Base-by-base conservation (phyloP, 2,888 invertebrate species). In the Gymnoscelis rufifasciata region DNA sequence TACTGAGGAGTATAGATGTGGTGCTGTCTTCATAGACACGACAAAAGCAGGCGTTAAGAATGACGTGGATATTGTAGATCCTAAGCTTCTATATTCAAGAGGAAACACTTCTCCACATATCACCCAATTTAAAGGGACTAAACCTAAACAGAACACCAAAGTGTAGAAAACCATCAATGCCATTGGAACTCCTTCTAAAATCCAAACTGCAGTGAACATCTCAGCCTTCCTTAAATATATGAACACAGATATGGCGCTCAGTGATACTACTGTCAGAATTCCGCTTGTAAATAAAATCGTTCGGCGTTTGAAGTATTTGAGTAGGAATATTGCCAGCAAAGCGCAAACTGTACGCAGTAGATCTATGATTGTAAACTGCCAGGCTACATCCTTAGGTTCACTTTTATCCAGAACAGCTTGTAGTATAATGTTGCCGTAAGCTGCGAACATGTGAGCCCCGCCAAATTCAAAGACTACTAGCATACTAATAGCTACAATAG, bases 351-450 rank as follows among this genome's bases (percentile, higher is more conserved):
- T 84, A 37, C 93, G 83, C 0, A 92, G 79, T n/a, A 90, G 56
- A 53, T 93, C 94, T 54, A 93, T 89, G 2, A 92, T 76, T 11
- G 93, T 87, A 39, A 92, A 93, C 49, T 92, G 92, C 72, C 83
- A 86, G 4, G 80, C 74, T 0, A 88, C 86, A 14, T 87, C 79
- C 27, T 73, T 74, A 0, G 76, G 64, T 1, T 74, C 62, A 0
- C 64, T 51, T 54, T 86, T 87, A 26, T 84, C 62, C 38, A 88
- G 64, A 24, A 87, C 79, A 1, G 78, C 73, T 64, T 78, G 75
- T 0, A 88, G 65, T 24, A 88, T 87, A n/a, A 72, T 66, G 56
- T 83, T 87, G 0, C 86, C 87, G 27, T 87, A 88, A 0, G 86
- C 87, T 1, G 87, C 83, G 5, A 88, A 71, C 80, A 87, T 84